These are phyloP conservation scores for Anguilla megastoma DNA, from an alignment of 2,797 vertebrate genomes.

Conservation along the genomic window DNA sequence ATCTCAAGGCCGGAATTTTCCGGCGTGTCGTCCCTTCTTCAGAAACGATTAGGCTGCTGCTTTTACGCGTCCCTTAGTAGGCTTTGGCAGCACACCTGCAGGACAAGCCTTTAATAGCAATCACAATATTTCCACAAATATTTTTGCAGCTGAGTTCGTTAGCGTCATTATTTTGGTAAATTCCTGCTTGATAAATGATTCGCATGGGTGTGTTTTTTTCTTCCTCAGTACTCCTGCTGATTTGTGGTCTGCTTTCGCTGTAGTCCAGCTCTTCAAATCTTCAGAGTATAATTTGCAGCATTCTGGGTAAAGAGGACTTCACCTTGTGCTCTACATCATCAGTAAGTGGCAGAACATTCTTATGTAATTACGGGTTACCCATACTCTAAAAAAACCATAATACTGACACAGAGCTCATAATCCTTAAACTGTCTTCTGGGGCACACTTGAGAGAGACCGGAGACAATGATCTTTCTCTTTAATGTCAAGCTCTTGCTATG, in stretches of 20 bases:
- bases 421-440: conserved; percentile 23
- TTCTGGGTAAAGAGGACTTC: not conserved
- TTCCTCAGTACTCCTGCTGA: not conserved
- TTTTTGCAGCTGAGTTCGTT: not conserved
- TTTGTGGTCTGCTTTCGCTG: not conserved
- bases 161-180: not conserved
- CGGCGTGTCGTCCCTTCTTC: not conserved
- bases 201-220: not conserved
- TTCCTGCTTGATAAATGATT: not conserved
- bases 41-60: not conserved
- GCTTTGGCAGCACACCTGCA: not conserved
- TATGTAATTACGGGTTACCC: not conserved
- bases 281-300: not conserved
- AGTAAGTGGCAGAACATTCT: not conserved
- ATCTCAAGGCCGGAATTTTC: not conserved
- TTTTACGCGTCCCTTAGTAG: not conserved
- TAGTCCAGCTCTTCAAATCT: not conserved
- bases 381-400: not conserved
- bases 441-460: conserved; percentile 29
- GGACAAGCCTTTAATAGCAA: not conserved
- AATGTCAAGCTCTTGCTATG: not conserved
- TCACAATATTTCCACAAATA: not conserved
- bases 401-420: not conserved
- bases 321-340: not conserved
- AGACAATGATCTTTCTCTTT: conserved; percentile 42